Evolutionary conservation across 2,797 vertebrate species (phyloP), one percentile per base, ranked within the genome.

Genomic region (Pseudomugil tenellus): DNA sequence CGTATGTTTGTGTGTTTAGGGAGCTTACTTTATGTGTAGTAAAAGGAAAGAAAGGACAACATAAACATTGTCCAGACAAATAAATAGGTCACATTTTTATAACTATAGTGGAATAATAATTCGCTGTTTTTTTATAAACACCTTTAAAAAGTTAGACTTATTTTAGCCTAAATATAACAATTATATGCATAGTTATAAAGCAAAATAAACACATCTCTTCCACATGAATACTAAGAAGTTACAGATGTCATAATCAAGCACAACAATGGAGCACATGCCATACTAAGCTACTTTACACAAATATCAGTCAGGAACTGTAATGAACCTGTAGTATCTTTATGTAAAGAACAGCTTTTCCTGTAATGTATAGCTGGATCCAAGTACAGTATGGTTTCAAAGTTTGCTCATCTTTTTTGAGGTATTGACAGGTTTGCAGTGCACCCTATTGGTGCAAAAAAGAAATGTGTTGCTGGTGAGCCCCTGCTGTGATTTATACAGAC

Each of bases 241-340:
- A 85, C 90, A 92, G 85, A 93, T 91, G 90, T 85, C 66, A 86
- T 77, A 65, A 83, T 88, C 76, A 74, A 60, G 46, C 70, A 72
- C 80, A 76, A 52, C 86, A 84, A 87, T 81, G 69, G 77, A 81
- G 78, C 60, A 72, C 71, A 84, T 71, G 67, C 74, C 72, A 70
- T 52, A 58, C 52, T 60, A 55, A 74, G 6, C 1, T 10, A 34
- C 13, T 26, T 10, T 25, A 58, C 25, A 26, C 34, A 39, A 25
- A 76, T 77, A 77, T 72, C 55, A 75, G 63, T 51, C 58, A 67
- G 46, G 67, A 54, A 64, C 66, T 77, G 11, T 51, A 78, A 74
- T 77, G 63, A 74, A 52, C 49, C 61, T 76, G 74, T 61, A 74
- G n/a, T n/a, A n/a, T n/a, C n/a, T 83, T 84, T 75, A 79, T 67